Percentiles rank a stretch among this genome's conserved stretches.
These are phyloP conservation scores for Noctua janthina DNA, from an alignment of 2,888 invertebrate genomes.

Conservation along the genomic window DNA sequence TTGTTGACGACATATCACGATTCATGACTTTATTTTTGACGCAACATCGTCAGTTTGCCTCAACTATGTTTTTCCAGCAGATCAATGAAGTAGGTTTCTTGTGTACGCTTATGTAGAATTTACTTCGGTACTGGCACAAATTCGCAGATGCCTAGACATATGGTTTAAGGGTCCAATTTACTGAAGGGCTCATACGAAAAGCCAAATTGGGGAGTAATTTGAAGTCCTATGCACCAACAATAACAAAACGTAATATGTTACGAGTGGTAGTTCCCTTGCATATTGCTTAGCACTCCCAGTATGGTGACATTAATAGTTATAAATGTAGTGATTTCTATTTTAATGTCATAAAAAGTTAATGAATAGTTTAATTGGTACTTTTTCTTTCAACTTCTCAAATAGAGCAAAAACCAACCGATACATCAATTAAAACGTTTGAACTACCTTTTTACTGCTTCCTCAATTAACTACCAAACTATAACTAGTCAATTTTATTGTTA, in stretches of 20 bases:
- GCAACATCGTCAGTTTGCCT: background rate
- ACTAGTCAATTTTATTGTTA: constrained; percentile 61
- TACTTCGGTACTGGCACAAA: background rate
- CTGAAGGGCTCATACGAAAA: background rate
- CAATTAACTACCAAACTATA: constrained; percentile 49
- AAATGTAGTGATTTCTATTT: background rate
- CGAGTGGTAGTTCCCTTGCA: constrained; percentile 29
- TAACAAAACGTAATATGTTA: background rate
- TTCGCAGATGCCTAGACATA: background rate
- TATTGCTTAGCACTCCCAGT: constrained; percentile 18
- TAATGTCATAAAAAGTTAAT: background rate
- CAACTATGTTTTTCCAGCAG: background rate
- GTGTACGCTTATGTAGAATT: background rate
- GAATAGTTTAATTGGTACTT: background rate
- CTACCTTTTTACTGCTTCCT: constrained; percentile 61
- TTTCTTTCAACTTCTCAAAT: constrained; percentile 3
- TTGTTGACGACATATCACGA: background rate
- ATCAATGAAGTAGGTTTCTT: background rate
- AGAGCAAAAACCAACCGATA: constrained; percentile 10
- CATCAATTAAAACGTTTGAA: constrained; percentile 53
- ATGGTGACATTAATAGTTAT: background rate
- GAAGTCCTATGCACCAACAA: background rate
- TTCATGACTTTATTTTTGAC: background rate
- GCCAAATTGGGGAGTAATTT: constrained; percentile 22
- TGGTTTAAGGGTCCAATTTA: background rate